These are phyloP conservation scores for Pachypanchax playfairii DNA, from an alignment of 2,113 vertebrate species.

Conservation along the genomic window DNA sequence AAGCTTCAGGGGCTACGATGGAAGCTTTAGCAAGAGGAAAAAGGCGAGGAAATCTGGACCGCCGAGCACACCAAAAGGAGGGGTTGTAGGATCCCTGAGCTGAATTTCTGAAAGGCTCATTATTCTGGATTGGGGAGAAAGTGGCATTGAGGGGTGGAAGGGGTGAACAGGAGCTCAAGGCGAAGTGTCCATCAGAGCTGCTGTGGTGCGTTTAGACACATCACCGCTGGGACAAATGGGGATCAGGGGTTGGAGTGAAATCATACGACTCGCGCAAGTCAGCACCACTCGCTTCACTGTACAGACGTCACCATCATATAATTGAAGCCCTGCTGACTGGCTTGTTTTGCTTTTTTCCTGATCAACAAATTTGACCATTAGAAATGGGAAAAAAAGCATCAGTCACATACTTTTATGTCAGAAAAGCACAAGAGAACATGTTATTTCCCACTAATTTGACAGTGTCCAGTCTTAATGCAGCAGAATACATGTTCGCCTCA, in stretches of 20 bases:
- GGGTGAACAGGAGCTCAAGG: conserved; percentile 67
- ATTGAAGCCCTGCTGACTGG: neutral
- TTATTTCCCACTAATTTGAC: conserved; percentile 55
- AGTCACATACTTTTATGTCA: conserved; percentile 4
- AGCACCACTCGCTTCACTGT: conserved; percentile 23
- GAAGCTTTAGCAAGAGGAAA: conserved; percentile 57
- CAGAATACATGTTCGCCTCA: conserved; percentile 59
- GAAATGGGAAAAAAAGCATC: neutral
- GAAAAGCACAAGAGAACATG: conserved; percentile 35
- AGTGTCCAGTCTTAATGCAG: conserved; percentile 48
- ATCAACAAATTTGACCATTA: conserved; percentile 2
- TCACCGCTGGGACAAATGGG: conserved; percentile 73
- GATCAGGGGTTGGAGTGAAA: conserved; percentile 60
- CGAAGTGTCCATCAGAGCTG: conserved; percentile 67
- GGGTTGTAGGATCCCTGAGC: conserved; percentile 68
- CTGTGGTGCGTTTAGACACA: conserved; percentile 70
- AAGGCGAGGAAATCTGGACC: conserved; percentile 61
- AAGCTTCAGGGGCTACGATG: conserved; percentile 55
- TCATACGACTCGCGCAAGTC: conserved; percentile 52
- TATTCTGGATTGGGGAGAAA: conserved; percentile 64
- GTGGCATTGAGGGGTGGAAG: conserved; percentile 63
- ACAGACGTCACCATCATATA: conserved; percentile 5
- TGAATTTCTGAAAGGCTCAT: conserved; percentile 76
- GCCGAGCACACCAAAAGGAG: conserved; percentile 55
- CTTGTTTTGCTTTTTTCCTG: neutral